Conservation (phyloP, 2,797 vertebrate genomes). For the Atherinosoma microstoma region DNA sequence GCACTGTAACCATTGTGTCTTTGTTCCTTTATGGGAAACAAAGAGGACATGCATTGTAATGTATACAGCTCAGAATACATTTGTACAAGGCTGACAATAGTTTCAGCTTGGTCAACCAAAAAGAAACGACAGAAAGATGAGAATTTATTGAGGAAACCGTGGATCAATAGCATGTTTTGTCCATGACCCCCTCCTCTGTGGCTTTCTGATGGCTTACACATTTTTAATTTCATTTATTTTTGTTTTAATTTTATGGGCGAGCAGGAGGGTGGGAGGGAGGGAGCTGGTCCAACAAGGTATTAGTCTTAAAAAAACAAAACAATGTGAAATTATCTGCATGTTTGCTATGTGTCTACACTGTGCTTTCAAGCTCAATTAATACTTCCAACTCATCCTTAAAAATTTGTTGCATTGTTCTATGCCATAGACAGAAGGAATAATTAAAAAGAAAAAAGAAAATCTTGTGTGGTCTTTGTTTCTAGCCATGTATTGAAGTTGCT, state of each 20-base stretch:
- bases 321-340: constrained; percentile 86
- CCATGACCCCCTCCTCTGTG: constrained; percentile 87
- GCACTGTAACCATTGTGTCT: constrained; percentile 67
- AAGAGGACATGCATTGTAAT: constrained; percentile 65
- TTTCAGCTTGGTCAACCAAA: constrained; percentile 58
- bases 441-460: constrained; percentile 74
- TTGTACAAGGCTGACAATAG: constrained; percentile 65
- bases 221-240: constrained; percentile 83
- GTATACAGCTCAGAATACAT: constrained; percentile 85
- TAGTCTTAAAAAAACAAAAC: constrained; percentile 49
- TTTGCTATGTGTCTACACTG: constrained; percentile 86
- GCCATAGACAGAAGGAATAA: constrained; percentile 74
- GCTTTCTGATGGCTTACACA: constrained; percentile 88
- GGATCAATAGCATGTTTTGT: constrained; percentile 89
- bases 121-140: constrained; percentile 54
- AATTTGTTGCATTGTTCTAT: constrained; percentile 85
- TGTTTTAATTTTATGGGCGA: constrained; percentile 67
- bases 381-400: constrained; percentile 85
- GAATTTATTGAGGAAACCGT: constrained; percentile 81
- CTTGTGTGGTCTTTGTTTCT: constrained; percentile 87
- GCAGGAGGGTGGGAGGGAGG: constrained; percentile 60
- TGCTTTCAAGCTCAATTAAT: constrained; percentile 87
- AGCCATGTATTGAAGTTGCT: constrained; percentile 82
- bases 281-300: constrained; percentile 52
- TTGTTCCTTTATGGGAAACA: constrained; percentile 71